These are phyloP conservation scores for Podocnemis expansa DNA, from an alignment of 2,113 vertebrate species.

Conservation along the genomic window DNA sequence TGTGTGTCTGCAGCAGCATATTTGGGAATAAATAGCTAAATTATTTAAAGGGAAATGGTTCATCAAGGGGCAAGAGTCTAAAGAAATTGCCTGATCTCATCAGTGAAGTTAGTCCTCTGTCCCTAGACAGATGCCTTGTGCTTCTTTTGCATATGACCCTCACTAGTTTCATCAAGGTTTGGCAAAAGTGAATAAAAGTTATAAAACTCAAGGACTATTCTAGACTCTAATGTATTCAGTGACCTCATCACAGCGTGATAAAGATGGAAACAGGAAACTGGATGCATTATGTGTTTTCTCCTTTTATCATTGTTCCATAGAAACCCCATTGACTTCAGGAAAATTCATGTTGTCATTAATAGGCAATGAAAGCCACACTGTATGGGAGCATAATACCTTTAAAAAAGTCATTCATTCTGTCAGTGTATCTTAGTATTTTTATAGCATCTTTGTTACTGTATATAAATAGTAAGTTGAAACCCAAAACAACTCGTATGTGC, in stretches of 20 bases:
- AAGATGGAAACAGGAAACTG: background rate
- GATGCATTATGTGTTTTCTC: background rate
- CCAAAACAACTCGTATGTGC: background rate
- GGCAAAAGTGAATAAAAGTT: background rate
- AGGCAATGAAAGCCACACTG: background rate
- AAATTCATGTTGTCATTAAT: background rate
- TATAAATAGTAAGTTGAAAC: background rate
- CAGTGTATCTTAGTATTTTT: background rate
- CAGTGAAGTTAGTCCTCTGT: background rate
- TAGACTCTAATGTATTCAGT: background rate
- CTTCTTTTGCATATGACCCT: background rate
- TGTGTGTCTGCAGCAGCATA: background rate
- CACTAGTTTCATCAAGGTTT: background rate
- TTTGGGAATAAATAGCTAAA: background rate
- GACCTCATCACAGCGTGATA: background rate
- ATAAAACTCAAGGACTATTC: background rate
- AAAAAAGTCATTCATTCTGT: background rate
- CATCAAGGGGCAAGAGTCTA: background rate
- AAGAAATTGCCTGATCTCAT: background rate
- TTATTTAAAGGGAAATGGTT: background rate
- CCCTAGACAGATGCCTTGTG: background rate
- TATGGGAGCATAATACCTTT: background rate
- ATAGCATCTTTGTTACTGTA: background rate
- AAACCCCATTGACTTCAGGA: background rate
- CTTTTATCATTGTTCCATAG: background rate